Evolutionary conservation across 2,888 invertebrate species (phyloP).

Genomic region (Idaea dimidiata): DNA sequence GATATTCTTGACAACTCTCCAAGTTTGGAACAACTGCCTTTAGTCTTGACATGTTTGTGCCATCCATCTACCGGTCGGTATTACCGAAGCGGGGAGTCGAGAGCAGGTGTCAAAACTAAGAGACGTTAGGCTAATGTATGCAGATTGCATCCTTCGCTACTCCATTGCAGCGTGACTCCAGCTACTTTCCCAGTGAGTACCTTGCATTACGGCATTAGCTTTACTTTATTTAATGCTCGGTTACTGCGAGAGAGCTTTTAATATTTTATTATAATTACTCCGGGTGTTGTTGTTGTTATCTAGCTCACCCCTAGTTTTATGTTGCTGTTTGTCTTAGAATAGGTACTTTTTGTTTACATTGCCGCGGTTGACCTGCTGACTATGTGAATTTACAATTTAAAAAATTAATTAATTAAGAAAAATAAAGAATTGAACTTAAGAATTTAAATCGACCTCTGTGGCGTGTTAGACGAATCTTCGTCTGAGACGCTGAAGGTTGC

Average conservation of each 20-base stretch:
- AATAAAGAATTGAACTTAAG: too few species aligned
- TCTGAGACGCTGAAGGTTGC: too few species aligned
- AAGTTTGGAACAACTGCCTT: slow-evolving; percentile 59
- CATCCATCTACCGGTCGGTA: slow-evolving; percentile 61
- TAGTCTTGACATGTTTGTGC: slow-evolving; percentile 70
- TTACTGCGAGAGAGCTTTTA: slow-evolving; percentile 32
- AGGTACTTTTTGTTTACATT: neutral
- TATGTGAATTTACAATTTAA: too few species aligned
- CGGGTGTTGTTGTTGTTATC: slow-evolving; percentile 22
- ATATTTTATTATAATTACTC: slow-evolving; percentile 32
- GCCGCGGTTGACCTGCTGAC: neutral
- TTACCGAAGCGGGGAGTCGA: slow-evolving; percentile 50
- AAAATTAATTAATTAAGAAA: too few species aligned
- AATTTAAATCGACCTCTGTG: too few species aligned
- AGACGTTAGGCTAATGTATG: slow-evolving; percentile 78
- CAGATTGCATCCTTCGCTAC: slow-evolving; percentile 75
- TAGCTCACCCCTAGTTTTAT: slow-evolving; percentile 13
- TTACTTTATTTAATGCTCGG: slow-evolving; percentile 57
- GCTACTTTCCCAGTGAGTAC: slow-evolving; percentile 36
- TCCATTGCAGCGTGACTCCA: slow-evolving; percentile 30
- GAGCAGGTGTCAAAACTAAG: slow-evolving; percentile 79
- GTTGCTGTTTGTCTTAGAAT: neutral
- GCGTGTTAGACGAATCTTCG: too few species aligned
- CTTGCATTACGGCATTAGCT: slow-evolving; percentile 56
- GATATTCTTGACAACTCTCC: slow-evolving; percentile 44